Conservation (phyloP, 2,797 vertebrate species). For the Mus spretus region DNA sequence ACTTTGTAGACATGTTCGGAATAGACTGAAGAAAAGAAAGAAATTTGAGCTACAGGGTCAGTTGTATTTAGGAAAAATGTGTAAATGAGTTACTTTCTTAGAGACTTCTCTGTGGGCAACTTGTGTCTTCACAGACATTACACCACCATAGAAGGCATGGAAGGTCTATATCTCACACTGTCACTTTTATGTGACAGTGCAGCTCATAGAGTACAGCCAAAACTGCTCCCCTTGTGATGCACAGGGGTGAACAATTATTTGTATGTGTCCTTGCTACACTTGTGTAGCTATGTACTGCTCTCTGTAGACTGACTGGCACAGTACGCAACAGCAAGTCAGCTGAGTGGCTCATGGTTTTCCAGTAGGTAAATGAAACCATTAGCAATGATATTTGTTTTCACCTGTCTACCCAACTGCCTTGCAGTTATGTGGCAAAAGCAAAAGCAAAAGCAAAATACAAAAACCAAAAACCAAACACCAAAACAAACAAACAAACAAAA, state of each 20-base stretch:
- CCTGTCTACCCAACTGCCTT: background rate
- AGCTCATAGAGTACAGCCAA: constrained; percentile 38
- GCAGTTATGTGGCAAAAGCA: constrained; percentile 22
- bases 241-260: constrained; percentile 26
- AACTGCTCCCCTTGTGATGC: constrained; percentile 57
- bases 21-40: constrained; percentile 73
- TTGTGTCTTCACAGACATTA: background rate
- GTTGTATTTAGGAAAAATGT: constrained; percentile 5
- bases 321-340: constrained; percentile 34
- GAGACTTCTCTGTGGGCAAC: background rate
- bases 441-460: background rate
- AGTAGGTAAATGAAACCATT: background rate
- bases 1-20: constrained; percentile 72
- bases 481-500: too few relatives aligned
- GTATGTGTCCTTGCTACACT: constrained; percentile 48
- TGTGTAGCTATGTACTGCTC: background rate
- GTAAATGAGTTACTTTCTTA: constrained; percentile 22
- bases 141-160: background rate
- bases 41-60: constrained; percentile 56
- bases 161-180: background rate
- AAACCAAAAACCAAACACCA: too few relatives aligned
- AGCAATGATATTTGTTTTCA: constrained; percentile 43
- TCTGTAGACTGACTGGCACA: constrained; percentile 17
- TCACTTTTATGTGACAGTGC: background rate
- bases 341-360: constrained; percentile 12